A percentile compares a stretch with the other conserved stretches of the same genome.
These are phyloP conservation scores for Sepiola atlantica DNA, from an alignment of 2,888 invertebrate genomes.

Conservation along the genomic window DNA sequence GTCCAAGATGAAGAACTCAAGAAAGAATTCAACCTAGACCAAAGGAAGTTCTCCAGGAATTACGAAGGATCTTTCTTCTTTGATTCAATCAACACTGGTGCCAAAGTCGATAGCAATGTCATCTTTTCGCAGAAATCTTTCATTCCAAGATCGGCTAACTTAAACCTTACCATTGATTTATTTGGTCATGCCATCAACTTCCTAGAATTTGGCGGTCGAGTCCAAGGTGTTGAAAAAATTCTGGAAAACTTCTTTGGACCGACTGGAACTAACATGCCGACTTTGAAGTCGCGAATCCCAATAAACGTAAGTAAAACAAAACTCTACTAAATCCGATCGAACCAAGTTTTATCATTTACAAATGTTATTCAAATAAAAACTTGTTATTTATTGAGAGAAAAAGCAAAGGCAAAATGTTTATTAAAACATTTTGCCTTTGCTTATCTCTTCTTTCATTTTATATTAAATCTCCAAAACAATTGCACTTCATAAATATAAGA, in stretches of 20 bases:
- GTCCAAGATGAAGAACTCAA: constrained; percentile 86
- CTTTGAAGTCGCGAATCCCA: not conserved
- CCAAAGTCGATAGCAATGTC: constrained; percentile 71
- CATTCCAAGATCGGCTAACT: constrained; percentile 71
- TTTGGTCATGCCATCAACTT: constrained; percentile 90
- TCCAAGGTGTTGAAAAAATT: constrained; percentile 90
- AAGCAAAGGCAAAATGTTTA: too few species aligned
- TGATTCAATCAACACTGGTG: constrained; percentile 84
- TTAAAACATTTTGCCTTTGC: too few species aligned
- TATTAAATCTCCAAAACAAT: too few species aligned
- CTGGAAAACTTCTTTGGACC: constrained; percentile 87
- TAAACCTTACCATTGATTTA: constrained; percentile 74
- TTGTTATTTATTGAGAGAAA: too few species aligned
- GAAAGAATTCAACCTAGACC: constrained; percentile 88
- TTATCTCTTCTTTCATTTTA: too few species aligned
- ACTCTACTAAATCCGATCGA: not conserved
- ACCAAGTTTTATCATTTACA: too few species aligned
- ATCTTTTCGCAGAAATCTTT: constrained; percentile 73
- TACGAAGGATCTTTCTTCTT: constrained; percentile 87
- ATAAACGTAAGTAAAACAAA: not conserved
- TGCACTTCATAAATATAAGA: too few species aligned
- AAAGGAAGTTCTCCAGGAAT: constrained; percentile 92
- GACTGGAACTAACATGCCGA: not conserved
- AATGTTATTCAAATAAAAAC: too few species aligned
- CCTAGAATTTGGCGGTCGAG: constrained; percentile 86